These are phyloP conservation scores for Dendrolimus houi DNA, from an alignment of 2,888 invertebrate genomes.

Conservation along the genomic window DNA sequence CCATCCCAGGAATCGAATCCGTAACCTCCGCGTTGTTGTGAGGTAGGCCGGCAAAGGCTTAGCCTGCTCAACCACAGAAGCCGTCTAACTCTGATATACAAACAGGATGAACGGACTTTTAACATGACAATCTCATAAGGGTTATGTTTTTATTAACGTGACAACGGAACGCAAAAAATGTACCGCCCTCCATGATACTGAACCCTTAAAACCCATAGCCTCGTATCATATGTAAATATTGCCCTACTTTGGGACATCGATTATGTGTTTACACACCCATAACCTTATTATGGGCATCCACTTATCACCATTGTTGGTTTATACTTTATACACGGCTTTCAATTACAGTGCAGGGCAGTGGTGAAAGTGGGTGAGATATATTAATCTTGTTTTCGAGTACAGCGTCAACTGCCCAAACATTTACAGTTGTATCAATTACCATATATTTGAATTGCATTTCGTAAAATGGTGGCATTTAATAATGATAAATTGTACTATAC, in stretches of 20 bases:
- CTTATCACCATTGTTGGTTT: neutral
- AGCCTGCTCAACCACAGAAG: no score
- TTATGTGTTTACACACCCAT: slow-evolving; percentile 32
- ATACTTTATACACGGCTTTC: neutral
- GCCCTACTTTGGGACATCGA: slow-evolving; percentile 26
- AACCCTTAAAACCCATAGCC: neutral
- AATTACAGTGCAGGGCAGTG: neutral
- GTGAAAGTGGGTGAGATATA: neutral
- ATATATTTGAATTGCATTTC: no score
- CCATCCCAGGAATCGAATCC: no score
- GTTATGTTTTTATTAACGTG: no score
- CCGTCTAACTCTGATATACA: no score
- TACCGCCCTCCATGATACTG: neutral
- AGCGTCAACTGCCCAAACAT: neutral
- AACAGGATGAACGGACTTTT: no score
- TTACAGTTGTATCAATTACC: neutral
- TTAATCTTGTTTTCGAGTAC: neutral
- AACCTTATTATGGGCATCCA: slow-evolving; percentile 19
- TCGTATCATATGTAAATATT: slow-evolving; percentile 36
- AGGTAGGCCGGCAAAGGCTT: no score
- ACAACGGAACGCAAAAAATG: no score
- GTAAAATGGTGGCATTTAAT: no score
- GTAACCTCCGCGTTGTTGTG: no score
- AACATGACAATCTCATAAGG: no score
- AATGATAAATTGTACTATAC: no score